Percentiles rank a stretch among this genome's conserved stretches.
Evolutionary conservation across 2,113 vertebrate genomes (phyloP).

Genomic region (Illadopsis cleaveri): DNA sequence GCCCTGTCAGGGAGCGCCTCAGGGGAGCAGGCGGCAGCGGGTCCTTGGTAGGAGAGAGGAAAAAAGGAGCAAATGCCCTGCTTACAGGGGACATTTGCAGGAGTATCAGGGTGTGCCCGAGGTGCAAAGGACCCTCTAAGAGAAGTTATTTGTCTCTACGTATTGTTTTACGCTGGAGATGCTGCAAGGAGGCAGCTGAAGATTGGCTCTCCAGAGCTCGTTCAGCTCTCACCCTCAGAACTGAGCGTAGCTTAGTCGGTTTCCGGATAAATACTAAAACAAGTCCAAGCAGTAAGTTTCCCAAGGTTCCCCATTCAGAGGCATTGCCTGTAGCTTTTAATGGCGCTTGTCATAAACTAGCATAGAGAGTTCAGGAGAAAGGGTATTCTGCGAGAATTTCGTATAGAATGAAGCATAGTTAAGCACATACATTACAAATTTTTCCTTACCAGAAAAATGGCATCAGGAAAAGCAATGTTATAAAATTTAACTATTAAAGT

Average conservation of each 20-base stretch:
- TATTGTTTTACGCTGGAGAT: accelerated
- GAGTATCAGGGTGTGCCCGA: background rate
- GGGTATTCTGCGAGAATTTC: background rate
- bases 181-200: background rate
- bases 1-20: background rate
- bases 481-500: background rate
- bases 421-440: background rate
- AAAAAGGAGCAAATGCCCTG: accelerated
- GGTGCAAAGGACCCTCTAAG: background rate
- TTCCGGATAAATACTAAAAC: background rate
- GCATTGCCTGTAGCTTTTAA: background rate
- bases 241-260: background rate
- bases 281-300: background rate
- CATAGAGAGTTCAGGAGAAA: background rate
- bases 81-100: background rate
- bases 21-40: accelerated
- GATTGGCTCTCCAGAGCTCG: too few species aligned
- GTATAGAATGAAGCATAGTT: background rate
- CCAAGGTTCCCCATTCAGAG: background rate
- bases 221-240: background rate
- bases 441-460: background rate
- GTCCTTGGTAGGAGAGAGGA: accelerated
- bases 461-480: background rate
- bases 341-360: background rate
- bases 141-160: background rate